These are phyloP conservation scores for Porites divaricata DNA, from an alignment of 92 coral and sea anemone genomes.

Conservation along the genomic window DNA sequence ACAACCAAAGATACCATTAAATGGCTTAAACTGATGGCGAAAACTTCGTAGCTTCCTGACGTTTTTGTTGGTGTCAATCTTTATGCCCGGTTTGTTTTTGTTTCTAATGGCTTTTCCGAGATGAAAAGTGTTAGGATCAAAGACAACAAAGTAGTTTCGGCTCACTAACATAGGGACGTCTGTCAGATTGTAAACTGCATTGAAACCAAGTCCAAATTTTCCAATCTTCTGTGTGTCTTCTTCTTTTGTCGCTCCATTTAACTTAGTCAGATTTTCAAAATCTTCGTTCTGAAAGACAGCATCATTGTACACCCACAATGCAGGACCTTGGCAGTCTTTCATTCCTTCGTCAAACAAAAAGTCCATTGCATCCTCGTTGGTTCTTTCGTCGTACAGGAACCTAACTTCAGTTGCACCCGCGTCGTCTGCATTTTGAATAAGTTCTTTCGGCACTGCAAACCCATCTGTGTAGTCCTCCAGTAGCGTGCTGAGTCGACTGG, in stretches of 20 bases:
- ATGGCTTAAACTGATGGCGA: slow-evolving; percentile 77
- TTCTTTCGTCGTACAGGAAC: slow-evolving; percentile 73
- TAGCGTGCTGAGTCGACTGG: slow-evolving; percentile 72
- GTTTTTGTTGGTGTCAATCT: slow-evolving; percentile 58
- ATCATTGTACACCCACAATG: slow-evolving; percentile 89
- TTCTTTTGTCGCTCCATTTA: slow-evolving; percentile 84
- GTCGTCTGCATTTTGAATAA: slow-evolving; percentile 92
- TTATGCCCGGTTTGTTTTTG: slow-evolving; percentile 82
- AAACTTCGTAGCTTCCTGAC: slow-evolving; percentile 48
- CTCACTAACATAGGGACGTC: slow-evolving; percentile 91
- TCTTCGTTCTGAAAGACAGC: slow-evolving; percentile 83
- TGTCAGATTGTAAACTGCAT: slow-evolving; percentile 87
- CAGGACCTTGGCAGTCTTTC: slow-evolving; percentile 88
- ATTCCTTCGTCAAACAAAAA: slow-evolving; percentile 78
- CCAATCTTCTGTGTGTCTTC: slow-evolving; percentile 79
- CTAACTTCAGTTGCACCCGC: slow-evolving; percentile 89
- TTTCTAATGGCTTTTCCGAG: slow-evolving; percentile 72
- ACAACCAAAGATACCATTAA: slow-evolving; percentile 79
- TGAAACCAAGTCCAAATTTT: slow-evolving; percentile 91
- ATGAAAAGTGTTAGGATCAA: slow-evolving; percentile 82
- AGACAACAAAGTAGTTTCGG: slow-evolving; percentile 59
- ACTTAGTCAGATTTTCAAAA: slow-evolving; percentile 83
- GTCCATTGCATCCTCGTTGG: slow-evolving; percentile 67
- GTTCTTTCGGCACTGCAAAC: slow-evolving; percentile 85
- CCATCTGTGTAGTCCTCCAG: slow-evolving; percentile 91